Conservation (phyloP, 1,140 invertebrate species). For the Ladona fulva region DNA sequence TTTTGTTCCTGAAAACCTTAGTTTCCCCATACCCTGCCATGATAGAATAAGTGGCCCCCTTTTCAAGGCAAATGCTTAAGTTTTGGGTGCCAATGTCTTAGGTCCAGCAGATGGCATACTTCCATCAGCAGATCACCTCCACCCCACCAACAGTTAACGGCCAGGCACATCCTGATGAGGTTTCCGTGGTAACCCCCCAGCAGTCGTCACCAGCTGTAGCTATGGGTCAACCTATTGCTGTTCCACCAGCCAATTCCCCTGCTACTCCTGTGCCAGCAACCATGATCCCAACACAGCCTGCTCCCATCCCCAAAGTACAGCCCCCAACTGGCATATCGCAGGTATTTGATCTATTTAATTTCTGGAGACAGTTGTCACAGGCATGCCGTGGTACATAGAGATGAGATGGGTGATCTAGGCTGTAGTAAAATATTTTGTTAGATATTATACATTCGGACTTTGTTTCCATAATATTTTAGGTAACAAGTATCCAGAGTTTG, state of each 20-base stretch:
- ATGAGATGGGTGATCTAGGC: too few relatives aligned
- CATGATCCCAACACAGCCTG: not conserved
- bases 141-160: not conserved
- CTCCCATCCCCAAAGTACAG: not conserved
- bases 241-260: slow-evolving; percentile 28
- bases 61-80: too few relatives aligned
- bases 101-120: not conserved
- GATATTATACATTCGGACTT: too few relatives aligned
- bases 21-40: too few relatives aligned
- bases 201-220: slow-evolving; percentile 23
- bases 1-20: too few relatives aligned
- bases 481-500: too few relatives aligned
- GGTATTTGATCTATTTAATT: not conserved
- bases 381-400: too few relatives aligned
- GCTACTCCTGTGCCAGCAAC: slow-evolving; percentile 30
- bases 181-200: slow-evolving; percentile 13
- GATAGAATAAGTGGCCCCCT: too few relatives aligned
- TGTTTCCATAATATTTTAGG: too few relatives aligned
- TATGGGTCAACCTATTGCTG: slow-evolving; percentile 16
- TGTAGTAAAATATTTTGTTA: too few relatives aligned
- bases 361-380: too few relatives aligned
- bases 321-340: not conserved
- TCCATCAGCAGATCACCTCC: slow-evolving; percentile 2
- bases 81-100: not conserved
- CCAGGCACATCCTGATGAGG: not conserved